Conservation (phyloP, 2,113 vertebrate genomes). For the Antechinus flavipes region DNA sequence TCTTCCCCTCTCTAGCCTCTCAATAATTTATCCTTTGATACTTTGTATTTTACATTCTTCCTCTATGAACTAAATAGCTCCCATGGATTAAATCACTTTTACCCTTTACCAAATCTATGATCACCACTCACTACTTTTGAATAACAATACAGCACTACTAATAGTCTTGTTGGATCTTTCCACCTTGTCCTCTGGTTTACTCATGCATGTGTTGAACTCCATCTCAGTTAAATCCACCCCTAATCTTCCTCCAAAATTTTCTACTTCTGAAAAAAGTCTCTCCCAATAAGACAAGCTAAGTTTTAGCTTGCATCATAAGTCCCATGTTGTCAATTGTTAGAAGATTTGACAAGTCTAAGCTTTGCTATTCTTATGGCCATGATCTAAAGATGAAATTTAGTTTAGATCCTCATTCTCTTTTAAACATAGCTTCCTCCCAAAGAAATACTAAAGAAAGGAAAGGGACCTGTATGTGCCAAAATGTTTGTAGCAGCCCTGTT, state of each 20-base stretch:
- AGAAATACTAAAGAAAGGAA: too few species aligned
- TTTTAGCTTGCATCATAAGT: background rate
- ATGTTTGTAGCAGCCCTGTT: too few species aligned
- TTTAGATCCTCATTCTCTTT: background rate
- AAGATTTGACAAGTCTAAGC: background rate
- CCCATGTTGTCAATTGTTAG: background rate
- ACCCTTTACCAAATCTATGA: background rate
- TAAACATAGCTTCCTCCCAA: background rate
- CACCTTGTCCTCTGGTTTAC: background rate
- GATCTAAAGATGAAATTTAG: background rate
- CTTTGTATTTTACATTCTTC: background rate
- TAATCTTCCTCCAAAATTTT: background rate
- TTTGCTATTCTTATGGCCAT: background rate
- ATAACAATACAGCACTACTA: background rate
- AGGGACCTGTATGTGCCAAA: too few species aligned
- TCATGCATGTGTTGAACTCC: background rate
- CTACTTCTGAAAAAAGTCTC: background rate
- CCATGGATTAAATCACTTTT: background rate
- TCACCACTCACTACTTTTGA: background rate
- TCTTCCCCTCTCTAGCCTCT: background rate
- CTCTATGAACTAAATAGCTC: background rate
- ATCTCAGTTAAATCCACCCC: background rate
- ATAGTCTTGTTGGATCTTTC: background rate
- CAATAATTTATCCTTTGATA: background rate
- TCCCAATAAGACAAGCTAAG: background rate